Conservation (phyloP, 2,113 vertebrate genomes). For the Mandrillus leucophaeus region DNA sequence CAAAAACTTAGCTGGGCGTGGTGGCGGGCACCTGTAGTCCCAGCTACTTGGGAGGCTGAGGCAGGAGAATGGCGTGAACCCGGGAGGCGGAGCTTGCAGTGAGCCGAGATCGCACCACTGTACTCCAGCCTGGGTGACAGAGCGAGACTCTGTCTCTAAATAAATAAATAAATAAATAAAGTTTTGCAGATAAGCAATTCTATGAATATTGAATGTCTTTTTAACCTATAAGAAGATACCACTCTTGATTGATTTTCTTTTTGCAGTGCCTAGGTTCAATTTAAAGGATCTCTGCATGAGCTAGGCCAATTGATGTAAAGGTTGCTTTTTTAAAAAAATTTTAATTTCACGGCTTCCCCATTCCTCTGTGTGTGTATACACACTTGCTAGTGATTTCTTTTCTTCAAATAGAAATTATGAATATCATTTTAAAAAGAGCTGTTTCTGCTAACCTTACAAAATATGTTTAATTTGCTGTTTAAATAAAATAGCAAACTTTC, state of each 20-base stretch:
- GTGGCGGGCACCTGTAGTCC: too few relatives aligned
- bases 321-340: background rate
- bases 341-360: background rate
- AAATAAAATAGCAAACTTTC: background rate
- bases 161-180: too few relatives aligned
- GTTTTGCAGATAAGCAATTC: background rate
- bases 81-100: too few relatives aligned
- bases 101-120: too few relatives aligned
- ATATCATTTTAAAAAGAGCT: background rate
- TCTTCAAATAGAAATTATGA: background rate
- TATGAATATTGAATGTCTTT: background rate
- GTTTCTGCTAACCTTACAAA: slow-evolving; percentile 13
- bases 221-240: background rate
- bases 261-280: background rate
- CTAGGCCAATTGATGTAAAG: background rate
- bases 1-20: too few relatives aligned
- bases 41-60: too few relatives aligned
- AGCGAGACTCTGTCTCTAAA: too few relatives aligned
- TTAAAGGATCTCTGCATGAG: background rate
- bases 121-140: too few relatives aligned
- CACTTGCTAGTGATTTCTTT: background rate
- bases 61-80: too few relatives aligned
- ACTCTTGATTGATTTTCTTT: background rate
- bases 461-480: background rate
- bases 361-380: background rate